Evolutionary conservation across 2,113 vertebrate species (phyloP), one percentile per base, ranked within the genome.

Genomic region (Coryphaenoides rupestris): DNA sequence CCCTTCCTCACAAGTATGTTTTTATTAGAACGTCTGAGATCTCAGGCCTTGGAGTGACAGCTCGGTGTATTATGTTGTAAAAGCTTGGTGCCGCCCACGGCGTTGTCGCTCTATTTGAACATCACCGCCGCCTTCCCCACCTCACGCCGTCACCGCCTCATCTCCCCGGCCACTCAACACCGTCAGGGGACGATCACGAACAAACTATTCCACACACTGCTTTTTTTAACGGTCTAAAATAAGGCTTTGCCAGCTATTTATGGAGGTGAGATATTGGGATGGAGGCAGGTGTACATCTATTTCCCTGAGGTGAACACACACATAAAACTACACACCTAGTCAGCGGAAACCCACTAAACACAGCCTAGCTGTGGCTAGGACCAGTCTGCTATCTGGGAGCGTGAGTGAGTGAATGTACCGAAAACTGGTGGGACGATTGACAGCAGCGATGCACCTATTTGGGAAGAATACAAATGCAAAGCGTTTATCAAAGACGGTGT

Each of bases 401-500:
- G 69, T 75, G 63, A 33, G 65, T 59, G 62, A 21, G 55, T 60
- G 12, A 63, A 64, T 55, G 63, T 85, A 85, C 84, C 84, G 16
- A 84, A 86, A 50, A 82, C 63, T 47, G 72, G 69, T 28, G 57
- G 65, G 52, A 85, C 66, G 68, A 56, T 60, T 0, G 78, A 74
- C 69, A 88, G 67, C 66, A 70, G 52, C 4, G 76, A 77, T 10
- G 69, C 64, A 75, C 84, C 86, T 86, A 77, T 2, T 2, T 12
- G 15, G 26, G 82, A 23, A 75, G 26, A 76, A 63, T 6, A 54
- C 16, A 62, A 73, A 80, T n/a, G 40, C 21, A 67, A 58, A 52
- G 56, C 52, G 5, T 6, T 52, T 62, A 49, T 53, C 19, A 7
- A 65, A 21, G 62, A 17, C 13, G 33, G 28, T 2, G 9, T 7